Conservation (phyloP, 2,797 vertebrate species). For the Myotis findleyi region DNA sequence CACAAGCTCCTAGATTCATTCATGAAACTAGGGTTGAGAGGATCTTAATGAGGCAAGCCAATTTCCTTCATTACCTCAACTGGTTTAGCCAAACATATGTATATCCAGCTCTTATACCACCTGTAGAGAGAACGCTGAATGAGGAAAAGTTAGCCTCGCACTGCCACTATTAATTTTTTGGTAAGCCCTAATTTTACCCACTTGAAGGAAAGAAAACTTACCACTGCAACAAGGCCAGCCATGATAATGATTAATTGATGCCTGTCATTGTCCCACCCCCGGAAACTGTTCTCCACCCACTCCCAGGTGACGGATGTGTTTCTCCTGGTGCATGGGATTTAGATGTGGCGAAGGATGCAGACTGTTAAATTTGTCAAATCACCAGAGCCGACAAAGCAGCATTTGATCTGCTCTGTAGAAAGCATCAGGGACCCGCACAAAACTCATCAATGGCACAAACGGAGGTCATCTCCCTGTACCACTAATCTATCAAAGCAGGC, state of each 20-base stretch:
- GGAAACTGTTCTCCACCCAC: not conserved
- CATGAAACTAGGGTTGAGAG: not conserved
- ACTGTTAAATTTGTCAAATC: constrained; percentile 62
- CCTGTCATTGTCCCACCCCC: not conserved
- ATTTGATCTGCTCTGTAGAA: constrained; percentile 55
- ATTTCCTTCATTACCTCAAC: not conserved
- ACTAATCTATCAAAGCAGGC: not conserved
- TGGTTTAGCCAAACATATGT: not conserved
- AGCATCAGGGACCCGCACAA: not conserved
- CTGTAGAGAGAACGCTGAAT: not conserved
- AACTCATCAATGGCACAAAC: not conserved
- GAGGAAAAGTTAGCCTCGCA: not conserved
- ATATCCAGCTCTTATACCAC: not conserved
- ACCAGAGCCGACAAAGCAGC: constrained; percentile 34
- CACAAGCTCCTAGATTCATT: not conserved
- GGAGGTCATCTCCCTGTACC: not conserved
- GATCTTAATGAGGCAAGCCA: not conserved
- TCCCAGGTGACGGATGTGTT: constrained; percentile 27
- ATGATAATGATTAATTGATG: constrained; percentile 47
- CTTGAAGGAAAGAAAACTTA: constrained; percentile 57
- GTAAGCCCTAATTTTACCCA: not conserved
- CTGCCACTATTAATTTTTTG: not conserved
- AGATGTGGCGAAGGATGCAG: constrained; percentile 45
- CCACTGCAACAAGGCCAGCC: constrained; percentile 24
- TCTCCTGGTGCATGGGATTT: constrained; percentile 1